phyloP scores from a whole-genome alignment of 2,888 invertebrate species.

The Torymus tubicola region DNA sequence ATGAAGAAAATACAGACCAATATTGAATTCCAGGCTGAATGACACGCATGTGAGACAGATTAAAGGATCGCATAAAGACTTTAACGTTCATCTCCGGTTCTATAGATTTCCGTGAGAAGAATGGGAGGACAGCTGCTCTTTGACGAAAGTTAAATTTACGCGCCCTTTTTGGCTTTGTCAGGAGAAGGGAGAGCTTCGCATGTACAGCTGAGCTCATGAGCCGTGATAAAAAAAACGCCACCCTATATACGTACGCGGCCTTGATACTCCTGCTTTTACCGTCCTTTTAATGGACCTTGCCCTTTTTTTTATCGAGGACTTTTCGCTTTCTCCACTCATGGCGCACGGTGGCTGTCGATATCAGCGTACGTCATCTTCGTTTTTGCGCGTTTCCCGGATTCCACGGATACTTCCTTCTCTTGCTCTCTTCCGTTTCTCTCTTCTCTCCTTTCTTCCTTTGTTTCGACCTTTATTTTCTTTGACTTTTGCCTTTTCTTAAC shows the following conservation, averaged over 20 bases:
- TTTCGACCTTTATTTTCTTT: too few relatives aligned
- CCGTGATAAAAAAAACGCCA: not conserved
- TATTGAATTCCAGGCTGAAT: too few relatives aligned
- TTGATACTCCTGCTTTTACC: constrained; percentile 19
- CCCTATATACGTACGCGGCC: not conserved
- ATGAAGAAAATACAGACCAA: too few relatives aligned
- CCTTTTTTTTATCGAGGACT: constrained; percentile 16
- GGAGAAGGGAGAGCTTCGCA: too few relatives aligned
- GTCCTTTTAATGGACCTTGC: constrained; percentile 10
- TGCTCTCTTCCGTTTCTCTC: too few relatives aligned
- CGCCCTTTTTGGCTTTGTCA: too few relatives aligned
- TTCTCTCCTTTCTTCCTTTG: too few relatives aligned
- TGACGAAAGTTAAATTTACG: not conserved
- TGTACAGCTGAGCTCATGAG: not conserved
- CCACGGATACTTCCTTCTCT: not conserved
- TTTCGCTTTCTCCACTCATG: not conserved
- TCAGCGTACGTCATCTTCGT: constrained; percentile 29
- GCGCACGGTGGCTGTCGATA: constrained; percentile 3
- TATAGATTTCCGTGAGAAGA: not conserved
- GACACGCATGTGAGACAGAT: too few relatives aligned
- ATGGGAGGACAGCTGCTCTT: not conserved
- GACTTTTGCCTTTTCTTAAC: too few relatives aligned
- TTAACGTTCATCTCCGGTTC: too few relatives aligned
- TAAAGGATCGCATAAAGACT: too few relatives aligned
- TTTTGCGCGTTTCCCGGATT: constrained; percentile 16